Conservation (phyloP, 2,797 vertebrate species). For the Poeciliopsis gracilis region DNA sequence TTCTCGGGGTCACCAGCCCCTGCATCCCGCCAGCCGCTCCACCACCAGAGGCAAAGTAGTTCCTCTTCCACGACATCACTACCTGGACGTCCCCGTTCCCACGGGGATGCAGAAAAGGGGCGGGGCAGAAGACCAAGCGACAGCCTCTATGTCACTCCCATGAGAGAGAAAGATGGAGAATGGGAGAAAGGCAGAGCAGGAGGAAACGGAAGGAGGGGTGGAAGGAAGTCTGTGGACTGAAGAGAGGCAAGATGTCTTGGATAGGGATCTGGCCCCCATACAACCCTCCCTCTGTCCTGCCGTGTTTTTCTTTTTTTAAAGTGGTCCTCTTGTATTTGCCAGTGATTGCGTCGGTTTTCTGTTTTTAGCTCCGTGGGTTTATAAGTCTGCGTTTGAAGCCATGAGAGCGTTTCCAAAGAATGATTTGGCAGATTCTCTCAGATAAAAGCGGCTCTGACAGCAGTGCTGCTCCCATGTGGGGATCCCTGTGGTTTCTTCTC, state of each 20-base stretch:
- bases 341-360: slow-evolving; percentile 39
- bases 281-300: slow-evolving; percentile 56
- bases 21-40: slow-evolving; percentile 83
- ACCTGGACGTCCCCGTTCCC: slow-evolving; percentile 62
- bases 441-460: slow-evolving; percentile 44
- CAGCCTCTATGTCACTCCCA: slow-evolving; percentile 77
- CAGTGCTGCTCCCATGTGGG: slow-evolving; percentile 48
- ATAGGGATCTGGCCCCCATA: slow-evolving; percentile 70
- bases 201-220: slow-evolving; percentile 19
- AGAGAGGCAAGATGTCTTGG: slow-evolving; percentile 45
- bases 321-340: slow-evolving; percentile 50
- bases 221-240: slow-evolving; percentile 37
- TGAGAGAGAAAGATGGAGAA: slow-evolving; percentile 68
- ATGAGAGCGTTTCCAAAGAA: slow-evolving; percentile 53
- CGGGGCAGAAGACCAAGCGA: slow-evolving; percentile 52
- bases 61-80: slow-evolving; percentile 97
- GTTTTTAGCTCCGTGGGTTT: slow-evolving; percentile 65
- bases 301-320: slow-evolving; percentile 57
- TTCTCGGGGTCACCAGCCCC: slow-evolving; percentile 91
- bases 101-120: slow-evolving; percentile 50
- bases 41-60: slow-evolving; percentile 93
- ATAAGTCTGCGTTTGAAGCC: slow-evolving; percentile 55
- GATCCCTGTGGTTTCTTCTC: slow-evolving; percentile 25
- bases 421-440: slow-evolving; percentile 47
- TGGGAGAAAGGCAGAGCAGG: slow-evolving; percentile 34